Base-by-base conservation (phyloP, 2,888 invertebrate species). In the Tenthredo notha region DNA sequence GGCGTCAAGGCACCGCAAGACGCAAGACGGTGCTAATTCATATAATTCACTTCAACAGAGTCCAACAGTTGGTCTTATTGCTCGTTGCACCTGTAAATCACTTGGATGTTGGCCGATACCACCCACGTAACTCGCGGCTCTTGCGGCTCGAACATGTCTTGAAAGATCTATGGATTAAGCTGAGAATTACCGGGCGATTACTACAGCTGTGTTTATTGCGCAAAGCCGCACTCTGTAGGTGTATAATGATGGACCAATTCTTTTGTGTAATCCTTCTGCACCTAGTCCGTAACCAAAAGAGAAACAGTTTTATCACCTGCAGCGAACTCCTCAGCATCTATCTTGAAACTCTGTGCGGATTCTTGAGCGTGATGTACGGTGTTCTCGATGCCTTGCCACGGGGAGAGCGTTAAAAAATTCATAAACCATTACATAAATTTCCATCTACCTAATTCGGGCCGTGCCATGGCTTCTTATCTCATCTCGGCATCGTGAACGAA, bases 21-120 rank as follows among this genome's bases (percentile, higher is more conserved):
- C 33, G 29, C 50, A 33, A 54, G 77, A 50, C 50, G 50, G 33
- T 54, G 47, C 77, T 50, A 77, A 77, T 77, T 77, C 77, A 54
- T 54, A 50, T 47, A 50, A 50, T 77, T 77, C 50, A 77, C 77
- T 54, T 50, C 18, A 33, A 50, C 29, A 6, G 15, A 54, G 54
- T 54, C 50, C 77, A 77, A 77, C 77, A 77, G 77, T 77, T 77
- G 77, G 54, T 54, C 47, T 77, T 50, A 50, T 50, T 29, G 29
- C 50, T 54, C 29, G 18, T 15, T 90, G 88, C 90, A 89, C 89
- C 89, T 90, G 89, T 89, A 90, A 90, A 90, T 89, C 89, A 89
- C 88, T 88, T 82, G 84, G 87, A 87, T 87, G 89, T 87, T 77
- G 85, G 58, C 21, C 21, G 86, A 87, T 87, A 87, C 90, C 88